Evolutionary conservation across 2,888 invertebrate genomes (phyloP).

Genomic region (Cryptosula pallasiana): DNA sequence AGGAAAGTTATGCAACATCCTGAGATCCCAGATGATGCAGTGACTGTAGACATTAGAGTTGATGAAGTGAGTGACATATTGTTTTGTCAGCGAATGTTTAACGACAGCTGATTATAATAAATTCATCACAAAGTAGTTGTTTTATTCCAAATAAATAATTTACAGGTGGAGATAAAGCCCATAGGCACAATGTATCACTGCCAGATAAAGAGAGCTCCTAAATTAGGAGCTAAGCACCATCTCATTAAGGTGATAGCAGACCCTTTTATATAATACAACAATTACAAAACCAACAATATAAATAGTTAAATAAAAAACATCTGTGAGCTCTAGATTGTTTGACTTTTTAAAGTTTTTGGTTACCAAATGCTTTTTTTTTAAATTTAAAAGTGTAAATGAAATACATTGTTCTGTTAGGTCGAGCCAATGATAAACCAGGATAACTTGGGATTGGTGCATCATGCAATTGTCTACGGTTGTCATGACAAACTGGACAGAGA

Average conservation of each 20-base stretch:
- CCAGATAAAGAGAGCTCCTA: slow-evolving; percentile 1
- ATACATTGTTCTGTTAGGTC: slow-evolving; percentile 56
- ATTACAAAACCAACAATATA: too few relatives aligned
- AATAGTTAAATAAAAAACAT: too few relatives aligned
- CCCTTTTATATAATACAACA: too few relatives aligned
- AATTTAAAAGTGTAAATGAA: too few relatives aligned
- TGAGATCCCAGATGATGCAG: slow-evolving; percentile 18
- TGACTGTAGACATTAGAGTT: slow-evolving; percentile 17
- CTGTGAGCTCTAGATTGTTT: slow-evolving; percentile 31
- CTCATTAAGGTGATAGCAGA: slow-evolving; percentile 47
- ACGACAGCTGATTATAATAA: too few relatives aligned
- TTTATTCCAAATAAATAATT: too few relatives aligned
- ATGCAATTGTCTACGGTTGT: slow-evolving; percentile 82
- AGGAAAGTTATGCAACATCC: not conserved
- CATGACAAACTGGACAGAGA: slow-evolving; percentile 52
- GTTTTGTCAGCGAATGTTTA: too few relatives aligned
- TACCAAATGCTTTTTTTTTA: too few relatives aligned
- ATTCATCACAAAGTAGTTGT: too few relatives aligned
- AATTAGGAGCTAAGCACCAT: slow-evolving; percentile 24
- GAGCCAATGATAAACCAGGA: slow-evolving; percentile 64
- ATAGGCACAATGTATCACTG: not conserved
- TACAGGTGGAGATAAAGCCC: slow-evolving; percentile 30
- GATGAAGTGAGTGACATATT: slow-evolving; percentile 30
- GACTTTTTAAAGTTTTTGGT: too few relatives aligned
- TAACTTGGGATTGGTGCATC: slow-evolving; percentile 69